Conservation (phyloP, 1,140 invertebrate genomes). For the Myzus persicae region DNA sequence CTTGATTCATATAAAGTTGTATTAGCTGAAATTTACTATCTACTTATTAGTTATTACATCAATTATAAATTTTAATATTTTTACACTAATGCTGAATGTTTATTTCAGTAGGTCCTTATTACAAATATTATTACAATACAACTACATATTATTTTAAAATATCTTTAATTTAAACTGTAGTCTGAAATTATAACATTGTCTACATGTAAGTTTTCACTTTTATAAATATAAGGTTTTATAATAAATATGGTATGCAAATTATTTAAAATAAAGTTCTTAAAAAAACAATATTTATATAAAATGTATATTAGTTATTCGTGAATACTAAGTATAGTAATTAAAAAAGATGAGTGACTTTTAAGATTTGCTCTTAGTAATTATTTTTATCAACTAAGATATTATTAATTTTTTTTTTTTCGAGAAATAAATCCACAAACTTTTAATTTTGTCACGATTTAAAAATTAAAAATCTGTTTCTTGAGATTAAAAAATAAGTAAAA, state of each 20-base stretch:
- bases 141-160: background rate
- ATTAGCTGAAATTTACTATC: background rate
- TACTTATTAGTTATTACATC: background rate
- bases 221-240: background rate
- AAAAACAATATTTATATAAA: background rate
- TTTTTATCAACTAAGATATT: background rate
- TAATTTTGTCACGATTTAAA: constrained; percentile 2
- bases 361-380: background rate
- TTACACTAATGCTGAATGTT: background rate
- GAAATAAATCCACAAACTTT: background rate
- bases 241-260: background rate
- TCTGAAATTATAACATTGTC: no score
- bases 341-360: background rate
- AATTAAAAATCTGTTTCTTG: background rate
- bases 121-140: background rate
- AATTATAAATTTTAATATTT: background rate
- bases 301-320: background rate
- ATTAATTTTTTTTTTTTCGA: background rate
- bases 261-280: background rate
- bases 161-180: no score
- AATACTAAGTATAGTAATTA: background rate
- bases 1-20: background rate
- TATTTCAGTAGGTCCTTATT: background rate
- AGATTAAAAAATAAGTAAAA: background rate
- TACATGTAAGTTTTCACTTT: background rate